These are phyloP conservation scores for Ficedula albicollis DNA, from an alignment of 2,797 vertebrate species.

Conservation along the genomic window DNA sequence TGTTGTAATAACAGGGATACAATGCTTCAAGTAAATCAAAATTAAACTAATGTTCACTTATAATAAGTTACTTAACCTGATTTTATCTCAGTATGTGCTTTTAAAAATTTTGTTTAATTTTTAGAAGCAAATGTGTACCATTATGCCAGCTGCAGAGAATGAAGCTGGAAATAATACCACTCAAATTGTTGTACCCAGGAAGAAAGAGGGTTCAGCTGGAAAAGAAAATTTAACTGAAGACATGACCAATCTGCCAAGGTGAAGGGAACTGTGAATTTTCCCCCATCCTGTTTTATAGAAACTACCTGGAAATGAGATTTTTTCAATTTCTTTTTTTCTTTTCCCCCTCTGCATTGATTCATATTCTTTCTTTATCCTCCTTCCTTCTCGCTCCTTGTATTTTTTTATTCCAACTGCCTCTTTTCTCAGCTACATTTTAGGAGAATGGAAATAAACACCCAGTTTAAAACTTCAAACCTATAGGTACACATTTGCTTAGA, in stretches of 20 bases:
- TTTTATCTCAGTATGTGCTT: neutral
- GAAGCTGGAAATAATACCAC: neutral
- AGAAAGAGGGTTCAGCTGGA: neutral
- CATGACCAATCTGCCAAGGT: neutral
- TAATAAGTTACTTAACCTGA: neutral
- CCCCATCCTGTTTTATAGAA: neutral
- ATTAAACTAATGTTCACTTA: neutral
- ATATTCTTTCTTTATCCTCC: neutral
- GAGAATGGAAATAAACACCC: neutral
- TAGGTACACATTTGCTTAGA: neutral
- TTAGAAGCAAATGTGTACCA: neutral
- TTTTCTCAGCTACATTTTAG: neutral
- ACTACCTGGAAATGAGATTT: neutral
- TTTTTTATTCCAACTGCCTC: neutral
- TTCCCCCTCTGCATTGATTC: neutral
- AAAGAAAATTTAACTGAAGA: neutral
- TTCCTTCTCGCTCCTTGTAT: neutral
- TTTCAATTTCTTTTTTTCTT: neutral
- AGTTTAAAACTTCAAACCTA: neutral
- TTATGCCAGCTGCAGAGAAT: neutral
- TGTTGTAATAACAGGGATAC: neutral
- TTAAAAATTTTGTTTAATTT: neutral
- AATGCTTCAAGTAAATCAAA: neutral
- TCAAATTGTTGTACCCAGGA: neutral
- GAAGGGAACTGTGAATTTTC: neutral